Evolutionary conservation across 2,797 vertebrate species (phyloP), one percentile per base, ranked within the genome.

Genomic region (Alauda arvensis): DNA sequence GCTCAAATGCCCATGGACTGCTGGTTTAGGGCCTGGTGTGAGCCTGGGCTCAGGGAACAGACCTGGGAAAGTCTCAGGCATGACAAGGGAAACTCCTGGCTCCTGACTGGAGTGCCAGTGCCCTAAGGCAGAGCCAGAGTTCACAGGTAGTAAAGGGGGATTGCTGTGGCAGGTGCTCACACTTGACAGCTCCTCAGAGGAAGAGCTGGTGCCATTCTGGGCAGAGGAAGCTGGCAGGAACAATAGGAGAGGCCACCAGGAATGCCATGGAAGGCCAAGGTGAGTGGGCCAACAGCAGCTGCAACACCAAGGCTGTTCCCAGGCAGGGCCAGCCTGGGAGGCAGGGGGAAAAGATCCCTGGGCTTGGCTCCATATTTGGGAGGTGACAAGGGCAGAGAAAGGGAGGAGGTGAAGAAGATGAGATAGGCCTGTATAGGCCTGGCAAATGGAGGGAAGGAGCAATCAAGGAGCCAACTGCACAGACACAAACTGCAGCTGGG

Each of bases 101-200:
- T 45, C 26, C n/a, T 43, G 39, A 28, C 7, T 18, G 77, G 46
- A 61, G 11, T 52, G 39, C 4, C 19, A 67, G 63, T 33, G 76
- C 19, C 43, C 34, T 9, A 13, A 74, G 26, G 48, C 59, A 72
- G 60, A 59, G 25, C 11, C 55, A 42, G 9, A 37, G 37, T 37
- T 55, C 8, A 6, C 2, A 0, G 8, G 31, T 3, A 8, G 19
- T n/a, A 18, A 48, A 37, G 20, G 14, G 16, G 12, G 5, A 46
- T 2, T 29, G n/a, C 34, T 18, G 28, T 25, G 31, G 43, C 19
- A 48, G 9, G 40, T 40, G 63, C 29, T 14, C 15, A 40, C 49
- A 31, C 12, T 42, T 34, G 14, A n/a, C 12, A 51, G 23, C 12
- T 8, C 8, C 8, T 4, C 23, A 14, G 19, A 43, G 40, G 25